Percentiles rank a stretch among this genome's conserved stretches.
Conservation (phyloP, 64 coral and sea anemone genomes). For the Astreopora myriophthalma region DNA sequence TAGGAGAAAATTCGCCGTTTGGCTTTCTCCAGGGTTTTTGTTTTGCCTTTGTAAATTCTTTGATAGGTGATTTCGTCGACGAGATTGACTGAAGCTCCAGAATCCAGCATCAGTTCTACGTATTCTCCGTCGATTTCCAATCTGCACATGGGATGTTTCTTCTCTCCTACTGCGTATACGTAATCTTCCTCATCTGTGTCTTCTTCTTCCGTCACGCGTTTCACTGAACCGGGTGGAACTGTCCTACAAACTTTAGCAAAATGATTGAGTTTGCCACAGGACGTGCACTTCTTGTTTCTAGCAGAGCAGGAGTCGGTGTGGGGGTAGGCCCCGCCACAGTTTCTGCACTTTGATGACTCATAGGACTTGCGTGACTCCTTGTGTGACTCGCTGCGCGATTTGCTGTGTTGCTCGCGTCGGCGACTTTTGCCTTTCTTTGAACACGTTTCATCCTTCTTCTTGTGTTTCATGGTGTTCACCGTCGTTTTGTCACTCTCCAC, state of each 20-base stretch:
- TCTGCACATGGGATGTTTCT: conserved; percentile 44
- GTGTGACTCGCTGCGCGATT: too few relatives aligned
- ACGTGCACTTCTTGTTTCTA: too few relatives aligned
- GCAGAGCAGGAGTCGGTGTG: too few relatives aligned
- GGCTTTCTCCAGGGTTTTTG: background rate
- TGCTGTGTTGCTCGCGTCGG: too few relatives aligned
- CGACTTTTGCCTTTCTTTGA: too few relatives aligned
- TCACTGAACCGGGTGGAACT: conserved; percentile 15
- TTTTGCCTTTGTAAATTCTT: conserved; percentile 11
- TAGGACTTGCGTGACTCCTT: too few relatives aligned
- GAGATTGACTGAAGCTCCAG: conserved; percentile 71
- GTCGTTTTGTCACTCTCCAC: too few relatives aligned
- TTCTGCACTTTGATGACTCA: too few relatives aligned
- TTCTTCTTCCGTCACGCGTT: conserved; percentile 20
- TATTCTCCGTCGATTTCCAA: conserved; percentile 49
- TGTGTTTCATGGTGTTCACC: too few relatives aligned
- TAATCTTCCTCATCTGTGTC: conserved; percentile 36
- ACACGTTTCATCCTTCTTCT: too few relatives aligned
- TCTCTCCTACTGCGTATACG: conserved; percentile 37
- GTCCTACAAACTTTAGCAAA: conserved; percentile 71
- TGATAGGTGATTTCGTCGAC: conserved; percentile 58
- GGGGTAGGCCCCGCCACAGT: too few relatives aligned
- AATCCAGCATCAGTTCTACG: conserved; percentile 73
- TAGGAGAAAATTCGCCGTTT: conserved; percentile 20
- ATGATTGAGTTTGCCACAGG: too few relatives aligned